These are phyloP conservation scores for Cydia fagiglandana DNA, from an alignment of 1,140 invertebrate genomes.

Conservation along the genomic window DNA sequence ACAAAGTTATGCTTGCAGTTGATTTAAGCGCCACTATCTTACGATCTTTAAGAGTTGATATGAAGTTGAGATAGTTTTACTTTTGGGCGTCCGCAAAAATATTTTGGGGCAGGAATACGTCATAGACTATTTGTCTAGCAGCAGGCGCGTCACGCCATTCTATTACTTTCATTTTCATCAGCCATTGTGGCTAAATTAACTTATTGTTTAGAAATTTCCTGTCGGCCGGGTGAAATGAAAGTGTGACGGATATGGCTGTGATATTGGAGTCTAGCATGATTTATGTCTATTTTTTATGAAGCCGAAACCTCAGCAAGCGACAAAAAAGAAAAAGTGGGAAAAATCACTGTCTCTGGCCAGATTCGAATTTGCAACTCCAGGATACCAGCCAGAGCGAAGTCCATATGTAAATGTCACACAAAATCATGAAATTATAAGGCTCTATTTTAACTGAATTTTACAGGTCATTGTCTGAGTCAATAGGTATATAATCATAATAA, in stretches of 20 bases:
- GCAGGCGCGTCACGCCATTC: slow-evolving; percentile 25
- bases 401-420: no score
- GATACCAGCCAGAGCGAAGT: no score
- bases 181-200: slow-evolving; percentile 27
- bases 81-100: not conserved
- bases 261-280: slow-evolving; percentile 4
- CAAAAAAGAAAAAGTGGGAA: no score
- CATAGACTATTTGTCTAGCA: slow-evolving; percentile 27
- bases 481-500: no score
- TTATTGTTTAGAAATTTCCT: slow-evolving; percentile 29
- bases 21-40: not conserved
- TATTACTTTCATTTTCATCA: slow-evolving; percentile 24
- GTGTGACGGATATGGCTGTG: slow-evolving; percentile 9
- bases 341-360: no score
- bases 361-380: no score
- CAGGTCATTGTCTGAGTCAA: no score
- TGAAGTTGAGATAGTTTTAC: not conserved
- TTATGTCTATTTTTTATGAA: not conserved
- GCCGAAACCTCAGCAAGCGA: no score
- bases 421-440: no score
- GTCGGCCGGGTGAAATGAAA: slow-evolving; percentile 3
- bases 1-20: not conserved
- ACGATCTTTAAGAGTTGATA: not conserved
- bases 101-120: slow-evolving; percentile 5
- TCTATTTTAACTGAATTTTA: no score